phyloP scores from a whole-genome alignment of 2,797 vertebrate genomes.

The Sardinella longiceps region DNA sequence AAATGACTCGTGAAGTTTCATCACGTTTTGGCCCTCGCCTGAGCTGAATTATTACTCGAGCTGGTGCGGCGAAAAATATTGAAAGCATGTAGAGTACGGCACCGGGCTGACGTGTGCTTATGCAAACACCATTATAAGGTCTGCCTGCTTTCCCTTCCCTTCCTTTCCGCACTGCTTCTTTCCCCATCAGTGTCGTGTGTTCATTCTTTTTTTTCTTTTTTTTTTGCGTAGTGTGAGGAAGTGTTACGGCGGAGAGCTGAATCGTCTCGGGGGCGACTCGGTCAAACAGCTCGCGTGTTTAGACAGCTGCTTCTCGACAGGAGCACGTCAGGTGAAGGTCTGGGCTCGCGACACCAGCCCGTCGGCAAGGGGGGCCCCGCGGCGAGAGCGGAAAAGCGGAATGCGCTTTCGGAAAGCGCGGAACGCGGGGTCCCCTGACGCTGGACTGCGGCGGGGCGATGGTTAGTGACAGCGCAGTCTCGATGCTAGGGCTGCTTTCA shows the following conservation, averaged over 20 bases:
- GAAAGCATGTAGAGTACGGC: neutral
- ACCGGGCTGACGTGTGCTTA: neutral
- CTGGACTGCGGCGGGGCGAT: neutral
- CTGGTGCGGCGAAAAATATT: neutral
- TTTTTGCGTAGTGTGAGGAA: neutral
- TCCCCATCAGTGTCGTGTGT: too few species aligned
- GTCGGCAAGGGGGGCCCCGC: neutral
- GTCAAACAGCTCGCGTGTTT: slow-evolving; percentile 29
- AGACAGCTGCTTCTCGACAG: slow-evolving; percentile 54
- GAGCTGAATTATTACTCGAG: neutral
- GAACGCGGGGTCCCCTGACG: neutral
- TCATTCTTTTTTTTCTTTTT: neutral
- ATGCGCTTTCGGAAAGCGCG: neutral
- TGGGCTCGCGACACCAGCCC: slow-evolving; percentile 25
- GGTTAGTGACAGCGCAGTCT: neutral
- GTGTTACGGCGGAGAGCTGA: neutral
- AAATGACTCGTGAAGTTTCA: neutral
- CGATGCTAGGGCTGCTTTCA: slow-evolving; percentile 26
- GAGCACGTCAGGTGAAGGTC: slow-evolving; percentile 54
- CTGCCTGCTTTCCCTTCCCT: neutral
- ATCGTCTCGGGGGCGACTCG: neutral
- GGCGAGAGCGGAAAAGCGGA: neutral
- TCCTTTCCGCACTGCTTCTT: neutral
- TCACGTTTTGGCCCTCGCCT: neutral
- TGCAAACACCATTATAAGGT: slow-evolving; percentile 1